phyloP scores from a whole-genome alignment of 30 jellyfish, hydroid and myxozoan species.

The Mastigias papua region DNA sequence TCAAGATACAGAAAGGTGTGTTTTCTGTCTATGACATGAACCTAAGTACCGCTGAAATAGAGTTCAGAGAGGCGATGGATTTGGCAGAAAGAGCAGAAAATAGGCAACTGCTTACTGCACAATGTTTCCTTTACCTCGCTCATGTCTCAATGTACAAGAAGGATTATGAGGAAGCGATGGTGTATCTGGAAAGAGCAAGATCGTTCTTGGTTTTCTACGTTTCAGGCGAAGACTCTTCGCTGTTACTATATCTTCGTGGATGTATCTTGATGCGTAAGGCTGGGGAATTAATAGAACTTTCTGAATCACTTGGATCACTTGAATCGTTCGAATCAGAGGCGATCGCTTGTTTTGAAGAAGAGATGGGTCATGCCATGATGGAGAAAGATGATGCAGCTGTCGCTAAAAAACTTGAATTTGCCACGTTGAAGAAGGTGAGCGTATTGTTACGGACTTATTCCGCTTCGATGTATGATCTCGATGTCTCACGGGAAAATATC shows the following conservation, averaged over 20 bases:
- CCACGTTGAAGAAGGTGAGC: constrained; percentile 1
- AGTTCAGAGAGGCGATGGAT: constrained; percentile 18
- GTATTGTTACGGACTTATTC: constrained; percentile 26
- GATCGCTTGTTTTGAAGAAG: constrained; percentile 26
- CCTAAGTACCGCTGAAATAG: constrained; percentile 9
- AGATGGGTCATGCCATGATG: constrained; percentile 10
- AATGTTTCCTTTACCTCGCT: neutral
- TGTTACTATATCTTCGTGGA: constrained; percentile 18
- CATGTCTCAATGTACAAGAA: constrained; percentile 1
- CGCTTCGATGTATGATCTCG: neutral
- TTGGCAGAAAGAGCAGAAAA: constrained; percentile 24
- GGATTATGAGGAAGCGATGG: constrained; percentile 35
- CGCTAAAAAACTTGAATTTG: constrained; percentile 5
- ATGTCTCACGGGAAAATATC: neutral
- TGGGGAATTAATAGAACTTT: neutral
- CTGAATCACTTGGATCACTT: neutral
- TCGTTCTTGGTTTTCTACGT: constrained; percentile 5
- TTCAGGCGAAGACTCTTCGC: constrained; percentile 35
- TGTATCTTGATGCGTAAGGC: constrained; percentile 32
- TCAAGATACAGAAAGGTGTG: constrained; percentile 5
- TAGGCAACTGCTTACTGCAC: constrained; percentile 4
- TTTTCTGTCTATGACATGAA: constrained; percentile 9
- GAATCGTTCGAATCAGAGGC: constrained; percentile 12
- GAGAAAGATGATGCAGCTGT: neutral
- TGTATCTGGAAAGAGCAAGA: constrained; percentile 16